Percentiles rank a stretch among this genome's conserved stretches.
Conservation (phyloP, 53 echinoderm and acorn worm genomes). For the Stichopus horrens region DNA sequence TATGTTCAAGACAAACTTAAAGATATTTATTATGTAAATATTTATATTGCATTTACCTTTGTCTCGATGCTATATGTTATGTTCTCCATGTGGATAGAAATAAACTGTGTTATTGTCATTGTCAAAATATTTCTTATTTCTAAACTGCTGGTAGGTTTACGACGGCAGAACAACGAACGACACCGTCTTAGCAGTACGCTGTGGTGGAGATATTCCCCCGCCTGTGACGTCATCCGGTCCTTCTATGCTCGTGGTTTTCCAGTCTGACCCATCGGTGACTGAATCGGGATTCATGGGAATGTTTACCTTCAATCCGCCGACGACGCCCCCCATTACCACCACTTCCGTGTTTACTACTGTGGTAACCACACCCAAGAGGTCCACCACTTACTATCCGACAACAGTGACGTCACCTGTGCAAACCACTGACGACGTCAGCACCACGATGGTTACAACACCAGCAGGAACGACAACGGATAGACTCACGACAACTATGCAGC, state of each 20-base stretch:
- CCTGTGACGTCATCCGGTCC: slow-evolving; percentile 23
- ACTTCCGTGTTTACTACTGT: not conserved
- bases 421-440: not conserved
- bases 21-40: no score
- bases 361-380: not conserved
- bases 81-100: no score
- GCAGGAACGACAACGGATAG: not conserved
- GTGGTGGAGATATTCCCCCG: not conserved
- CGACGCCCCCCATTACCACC: not conserved
- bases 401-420: not conserved
- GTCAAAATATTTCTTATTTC: no score
- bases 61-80: no score
- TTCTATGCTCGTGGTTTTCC: slow-evolving; percentile 18
- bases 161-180: slow-evolving; percentile 5
- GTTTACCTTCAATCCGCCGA: slow-evolving; percentile 14
- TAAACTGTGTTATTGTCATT: no score
- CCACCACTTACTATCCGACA: not conserved
- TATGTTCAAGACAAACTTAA: no score
- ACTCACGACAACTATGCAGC: not conserved
- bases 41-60: no score
- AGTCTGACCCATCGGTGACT: slow-evolving; percentile 21
- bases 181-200: not conserved
- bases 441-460: not conserved
- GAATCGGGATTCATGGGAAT: not conserved
- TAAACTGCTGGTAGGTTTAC: not conserved